phyloP scores from a whole-genome alignment of 2,797 vertebrate genomes.

The Cheirogaleus major region DNA sequence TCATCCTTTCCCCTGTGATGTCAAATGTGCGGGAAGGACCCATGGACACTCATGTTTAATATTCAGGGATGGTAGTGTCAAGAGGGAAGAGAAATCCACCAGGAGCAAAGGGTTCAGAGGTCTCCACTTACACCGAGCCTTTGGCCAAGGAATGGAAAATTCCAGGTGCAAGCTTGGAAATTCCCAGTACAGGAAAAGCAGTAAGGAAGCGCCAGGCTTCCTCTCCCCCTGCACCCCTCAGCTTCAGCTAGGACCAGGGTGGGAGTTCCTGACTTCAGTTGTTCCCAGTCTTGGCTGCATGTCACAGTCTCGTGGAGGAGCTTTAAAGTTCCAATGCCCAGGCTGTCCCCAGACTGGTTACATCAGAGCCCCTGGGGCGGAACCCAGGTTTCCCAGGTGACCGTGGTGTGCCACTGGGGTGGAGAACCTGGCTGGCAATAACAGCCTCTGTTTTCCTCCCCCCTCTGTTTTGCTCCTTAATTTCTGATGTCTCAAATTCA shows the following conservation, averaged over 20 bases:
- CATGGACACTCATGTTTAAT: not conserved
- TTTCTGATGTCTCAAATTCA: not conserved
- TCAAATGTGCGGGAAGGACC: not conserved
- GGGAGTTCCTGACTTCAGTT: not conserved
- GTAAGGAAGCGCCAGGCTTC: not conserved
- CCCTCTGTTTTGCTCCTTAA: not conserved
- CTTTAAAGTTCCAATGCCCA: not conserved
- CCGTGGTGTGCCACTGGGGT: not conserved
- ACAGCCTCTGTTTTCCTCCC: not conserved
- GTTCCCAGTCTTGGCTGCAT: not conserved
- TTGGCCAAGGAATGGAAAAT: slow-evolving; percentile 60
- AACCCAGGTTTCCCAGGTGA: not conserved
- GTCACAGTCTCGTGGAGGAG: not conserved
- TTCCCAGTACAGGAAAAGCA: not conserved
- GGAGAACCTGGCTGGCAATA: not conserved
- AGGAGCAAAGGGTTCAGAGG: not conserved
- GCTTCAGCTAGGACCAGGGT: not conserved
- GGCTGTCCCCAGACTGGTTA: not conserved
- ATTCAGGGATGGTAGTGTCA: not conserved
- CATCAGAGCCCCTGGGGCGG: not conserved
- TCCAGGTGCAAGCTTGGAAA: slow-evolving; percentile 61
- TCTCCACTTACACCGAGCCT: not conserved
- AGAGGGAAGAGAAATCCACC: not conserved
- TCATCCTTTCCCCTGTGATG: not conserved
- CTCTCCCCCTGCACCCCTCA: not conserved